Evolutionary conservation across 2,888 invertebrate genomes (phyloP), one percentile per base, ranked within the genome.

Genomic region (Gari tellinella): DNA sequence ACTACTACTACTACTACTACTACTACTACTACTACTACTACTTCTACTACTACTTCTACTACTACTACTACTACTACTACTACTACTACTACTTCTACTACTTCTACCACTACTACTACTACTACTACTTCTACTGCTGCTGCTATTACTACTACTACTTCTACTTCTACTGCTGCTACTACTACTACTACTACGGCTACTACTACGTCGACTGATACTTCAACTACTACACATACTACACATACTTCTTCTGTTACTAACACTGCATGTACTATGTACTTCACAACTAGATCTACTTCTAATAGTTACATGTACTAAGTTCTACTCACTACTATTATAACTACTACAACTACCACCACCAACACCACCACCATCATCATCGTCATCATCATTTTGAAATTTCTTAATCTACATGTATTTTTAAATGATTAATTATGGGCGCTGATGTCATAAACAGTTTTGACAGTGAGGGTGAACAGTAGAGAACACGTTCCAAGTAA

Each of bases 31-130:
- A 43, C 43, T 43, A 43, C 43, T 8, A 8, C 43, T 8, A 8
- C 43, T 43, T 8, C 43, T 43, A 43, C 43, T 43, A 43, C 43
- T 43, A 43, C 43, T 8, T 8, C 43, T 43, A 43, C 43, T 43
- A 43, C 43, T 43, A 43, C 43, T 43, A 43, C 43, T 43, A 43
- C 43, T 43, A 43, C 43, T 43, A 43, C 43, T 43, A 43, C 43
- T 19, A 43, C 43, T 43, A 8, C 19, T 43, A 43, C 43, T 8
- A 43, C 43, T 43, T 8, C 43, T 43, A 43, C 19, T 8, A 8
- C 43, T 5, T 17, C 43, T 43, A 43, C n/a, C 15, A 43, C 43
- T 43, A 43, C 43, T 43, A 43, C 43, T 8, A 43, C 43, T 43
- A 43, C 19, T 19, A 19, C 43, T 19, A 15, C 43, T 43, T 8